A percentile compares a stretch with the other conserved stretches of the same genome.
These are phyloP conservation scores for Spatulosminthurus flaviceps DNA, from an alignment of 2,888 invertebrate species.

Conservation along the genomic window DNA sequence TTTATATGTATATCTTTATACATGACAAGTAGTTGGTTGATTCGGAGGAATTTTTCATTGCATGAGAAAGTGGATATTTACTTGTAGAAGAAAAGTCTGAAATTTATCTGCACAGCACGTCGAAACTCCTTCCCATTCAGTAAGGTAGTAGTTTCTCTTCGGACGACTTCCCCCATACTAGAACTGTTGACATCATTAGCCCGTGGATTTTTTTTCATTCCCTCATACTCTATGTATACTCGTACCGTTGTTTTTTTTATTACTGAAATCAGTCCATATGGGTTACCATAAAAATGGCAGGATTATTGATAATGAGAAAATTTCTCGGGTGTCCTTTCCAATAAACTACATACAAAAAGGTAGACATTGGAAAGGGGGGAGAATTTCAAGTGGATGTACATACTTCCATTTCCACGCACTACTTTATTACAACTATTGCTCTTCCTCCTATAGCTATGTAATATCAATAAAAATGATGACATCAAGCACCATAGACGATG, in stretches of 20 bases:
- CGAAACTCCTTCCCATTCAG: too few relatives aligned
- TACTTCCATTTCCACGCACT: neutral
- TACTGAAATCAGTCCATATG: neutral
- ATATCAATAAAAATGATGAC: conserved; percentile 2
- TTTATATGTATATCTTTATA: too few relatives aligned
- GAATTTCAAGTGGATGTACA: too few relatives aligned
- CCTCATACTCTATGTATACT: neutral
- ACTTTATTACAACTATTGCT: conserved; percentile 4
- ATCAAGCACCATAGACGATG: neutral
- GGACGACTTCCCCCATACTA: too few relatives aligned
- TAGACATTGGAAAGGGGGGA: too few relatives aligned
- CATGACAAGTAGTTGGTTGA: too few relatives aligned
- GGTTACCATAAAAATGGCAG: conserved; percentile 9
- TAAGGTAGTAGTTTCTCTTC: too few relatives aligned
- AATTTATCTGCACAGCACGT: too few relatives aligned
- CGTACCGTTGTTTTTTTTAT: neutral
- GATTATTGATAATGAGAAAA: conserved; percentile 15
- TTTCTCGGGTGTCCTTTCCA: neutral
- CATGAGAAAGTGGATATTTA: too few relatives aligned
- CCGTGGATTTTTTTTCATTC: neutral
- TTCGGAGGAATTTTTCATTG: too few relatives aligned
- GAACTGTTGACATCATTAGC: neutral
- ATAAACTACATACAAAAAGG: neutral
- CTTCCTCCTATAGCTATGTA: neutral
- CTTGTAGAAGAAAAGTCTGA: too few relatives aligned